These are phyloP conservation scores for Phylloscopus trochiloides DNA, from an alignment of 2,113 vertebrate genomes.

Conservation along the genomic window DNA sequence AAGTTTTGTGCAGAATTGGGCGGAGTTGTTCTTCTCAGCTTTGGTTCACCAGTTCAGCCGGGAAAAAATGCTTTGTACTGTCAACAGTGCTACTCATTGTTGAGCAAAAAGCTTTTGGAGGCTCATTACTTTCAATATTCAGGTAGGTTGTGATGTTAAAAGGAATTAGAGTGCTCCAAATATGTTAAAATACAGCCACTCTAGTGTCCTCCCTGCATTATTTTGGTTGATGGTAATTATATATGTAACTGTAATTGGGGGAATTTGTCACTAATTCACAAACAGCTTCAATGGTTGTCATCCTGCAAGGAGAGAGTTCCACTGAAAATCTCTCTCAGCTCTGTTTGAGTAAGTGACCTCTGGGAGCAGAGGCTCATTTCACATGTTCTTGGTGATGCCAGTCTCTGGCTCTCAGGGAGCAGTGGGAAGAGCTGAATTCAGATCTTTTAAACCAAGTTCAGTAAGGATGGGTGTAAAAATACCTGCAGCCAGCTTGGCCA, in stretches of 20 bases:
- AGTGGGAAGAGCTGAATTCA: neutral
- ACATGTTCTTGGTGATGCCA: rapidly evolving
- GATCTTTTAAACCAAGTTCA: neutral
- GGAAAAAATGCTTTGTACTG: neutral
- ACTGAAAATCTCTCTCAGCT: neutral
- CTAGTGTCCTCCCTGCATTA: neutral
- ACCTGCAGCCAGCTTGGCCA: neutral
- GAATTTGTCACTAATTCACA: neutral
- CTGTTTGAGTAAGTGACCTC: neutral
- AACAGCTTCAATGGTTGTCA: neutral
- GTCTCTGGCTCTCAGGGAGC: neutral
- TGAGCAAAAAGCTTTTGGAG: neutral
- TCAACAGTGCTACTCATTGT: rapidly evolving
- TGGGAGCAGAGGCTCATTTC: neutral
- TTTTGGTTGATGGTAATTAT: neutral
- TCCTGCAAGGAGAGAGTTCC: neutral
- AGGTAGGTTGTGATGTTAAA: neutral
- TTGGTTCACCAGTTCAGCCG: neutral
- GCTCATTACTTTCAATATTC: neutral
- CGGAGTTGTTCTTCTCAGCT: neutral
- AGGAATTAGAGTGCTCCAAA: neutral
- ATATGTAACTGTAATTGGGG: neutral
- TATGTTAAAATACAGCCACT: neutral
- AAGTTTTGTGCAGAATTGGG: neutral
- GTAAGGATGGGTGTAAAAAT: neutral